These are phyloP conservation scores for Anas platyrhynchos DNA, from an alignment of 2,113 vertebrate genomes.

Conservation along the genomic window DNA sequence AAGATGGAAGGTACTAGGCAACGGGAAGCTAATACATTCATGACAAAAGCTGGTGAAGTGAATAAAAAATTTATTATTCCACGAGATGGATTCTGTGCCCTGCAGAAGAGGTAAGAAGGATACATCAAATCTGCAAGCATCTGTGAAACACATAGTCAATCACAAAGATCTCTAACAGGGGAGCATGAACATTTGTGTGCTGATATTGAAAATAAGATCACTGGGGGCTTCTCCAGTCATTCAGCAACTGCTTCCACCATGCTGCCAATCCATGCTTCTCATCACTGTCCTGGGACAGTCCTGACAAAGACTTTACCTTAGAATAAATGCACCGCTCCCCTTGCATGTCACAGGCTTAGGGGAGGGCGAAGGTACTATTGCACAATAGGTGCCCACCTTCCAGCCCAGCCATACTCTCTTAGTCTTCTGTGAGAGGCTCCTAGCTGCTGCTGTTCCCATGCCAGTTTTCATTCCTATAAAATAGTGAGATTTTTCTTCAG, in stretches of 20 bases:
- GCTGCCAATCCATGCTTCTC: neutral
- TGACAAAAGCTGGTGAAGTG: neutral
- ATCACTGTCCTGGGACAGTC: neutral
- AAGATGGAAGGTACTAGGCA: neutral
- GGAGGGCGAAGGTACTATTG: neutral
- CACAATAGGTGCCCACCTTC: neutral
- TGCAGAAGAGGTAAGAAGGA: neutral
- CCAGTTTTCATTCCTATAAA: neutral
- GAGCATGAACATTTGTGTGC: neutral
- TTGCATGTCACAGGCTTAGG: no score
- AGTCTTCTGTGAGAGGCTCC: neutral
- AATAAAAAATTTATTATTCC: neutral
- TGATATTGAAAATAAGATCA: neutral
- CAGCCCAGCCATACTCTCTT: neutral
- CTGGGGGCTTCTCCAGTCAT: fast-evolving
- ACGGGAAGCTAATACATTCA: neutral
- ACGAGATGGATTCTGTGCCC: neutral
- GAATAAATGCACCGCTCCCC: neutral
- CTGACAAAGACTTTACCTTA: neutral
- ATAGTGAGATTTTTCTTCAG: neutral
- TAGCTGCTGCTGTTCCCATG: neutral
- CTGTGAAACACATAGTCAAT: neutral
- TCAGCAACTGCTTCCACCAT: neutral
- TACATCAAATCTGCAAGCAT: neutral
- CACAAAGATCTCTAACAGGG: neutral